These are phyloP conservation scores for Petrolisthes cinctipes DNA, from an alignment of 2,888 invertebrate genomes.

Conservation along the genomic window DNA sequence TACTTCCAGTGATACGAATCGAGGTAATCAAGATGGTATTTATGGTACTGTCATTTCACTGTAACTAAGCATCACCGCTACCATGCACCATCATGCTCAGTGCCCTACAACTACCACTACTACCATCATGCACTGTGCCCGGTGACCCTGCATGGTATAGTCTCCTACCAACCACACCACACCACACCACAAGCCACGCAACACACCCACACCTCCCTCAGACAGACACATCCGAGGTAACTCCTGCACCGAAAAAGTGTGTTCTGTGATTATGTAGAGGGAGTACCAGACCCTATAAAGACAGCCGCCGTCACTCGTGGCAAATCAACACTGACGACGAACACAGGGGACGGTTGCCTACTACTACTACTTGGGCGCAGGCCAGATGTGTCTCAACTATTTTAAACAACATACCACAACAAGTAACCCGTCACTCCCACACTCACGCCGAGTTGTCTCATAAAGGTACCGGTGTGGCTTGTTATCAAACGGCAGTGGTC, in stretches of 20 bases:
- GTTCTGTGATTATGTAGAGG: not conserved
- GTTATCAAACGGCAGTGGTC: no score
- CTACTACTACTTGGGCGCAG: slow-evolving; percentile 29
- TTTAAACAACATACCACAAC: slow-evolving; percentile 50
- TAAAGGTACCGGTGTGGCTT: not conserved
- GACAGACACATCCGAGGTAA: not conserved
- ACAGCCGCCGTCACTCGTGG: slow-evolving; percentile 9
- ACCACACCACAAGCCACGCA: not conserved
- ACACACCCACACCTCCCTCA: not conserved
- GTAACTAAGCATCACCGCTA: no score
- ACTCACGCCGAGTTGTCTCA: not conserved
- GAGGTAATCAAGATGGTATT: no score
- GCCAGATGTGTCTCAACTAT: slow-evolving; percentile 50
- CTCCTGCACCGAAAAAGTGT: not conserved
- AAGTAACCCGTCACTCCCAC: slow-evolving; percentile 18
- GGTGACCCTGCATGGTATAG: not conserved
- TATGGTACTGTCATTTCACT: no score
- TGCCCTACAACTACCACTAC: no score
- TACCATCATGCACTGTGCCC: not conserved
- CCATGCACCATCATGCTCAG: no score
- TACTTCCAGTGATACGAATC: no score
- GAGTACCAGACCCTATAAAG: not conserved
- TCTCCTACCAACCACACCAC: not conserved
- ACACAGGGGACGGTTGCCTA: slow-evolving; percentile 18
- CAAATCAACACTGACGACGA: slow-evolving; percentile 18